phyloP scores from a whole-genome alignment of 2,113 vertebrate species.

The Bostrychus sinensis region DNA sequence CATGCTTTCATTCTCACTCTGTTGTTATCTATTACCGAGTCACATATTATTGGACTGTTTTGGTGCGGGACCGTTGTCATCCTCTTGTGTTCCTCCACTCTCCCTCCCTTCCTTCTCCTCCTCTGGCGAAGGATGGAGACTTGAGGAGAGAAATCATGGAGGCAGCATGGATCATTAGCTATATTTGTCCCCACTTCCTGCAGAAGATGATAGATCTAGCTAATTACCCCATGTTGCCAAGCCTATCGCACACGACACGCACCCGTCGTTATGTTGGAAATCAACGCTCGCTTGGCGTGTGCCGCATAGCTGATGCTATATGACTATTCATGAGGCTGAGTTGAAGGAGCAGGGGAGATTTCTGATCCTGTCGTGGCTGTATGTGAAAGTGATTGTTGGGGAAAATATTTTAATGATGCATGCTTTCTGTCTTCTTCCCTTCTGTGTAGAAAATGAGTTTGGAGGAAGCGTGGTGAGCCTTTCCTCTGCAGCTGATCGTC shows the following conservation, averaged over 20 bases:
- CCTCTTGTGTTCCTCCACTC: not conserved
- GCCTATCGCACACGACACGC: conserved; percentile 67
- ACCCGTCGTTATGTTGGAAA: conserved; percentile 63
- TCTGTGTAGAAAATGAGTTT: conserved; percentile 87
- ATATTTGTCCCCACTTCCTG: conserved; percentile 80
- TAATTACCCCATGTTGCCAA: conserved; percentile 78
- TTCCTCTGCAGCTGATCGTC: conserved; percentile 68
- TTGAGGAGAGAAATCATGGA: conserved; percentile 72
- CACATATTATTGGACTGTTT: conserved; percentile 26
- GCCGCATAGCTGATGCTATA: conserved; percentile 66
- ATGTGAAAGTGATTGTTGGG: conserved; percentile 63
- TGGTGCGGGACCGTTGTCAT: conserved; percentile 18
- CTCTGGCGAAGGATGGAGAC: conserved; percentile 60
- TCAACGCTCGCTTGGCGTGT: conserved; percentile 47
- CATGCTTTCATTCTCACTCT: conserved; percentile 13
- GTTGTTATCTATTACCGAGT: conserved; percentile 18
- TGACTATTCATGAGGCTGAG: conserved; percentile 72
- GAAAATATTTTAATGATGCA: conserved; percentile 62
- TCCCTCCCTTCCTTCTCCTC: conserved; percentile 26
- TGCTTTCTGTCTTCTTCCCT: conserved; percentile 52
- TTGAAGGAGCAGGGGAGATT: conserved; percentile 52
- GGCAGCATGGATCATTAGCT: conserved; percentile 80
- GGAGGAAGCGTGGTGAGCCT: conserved; percentile 85
- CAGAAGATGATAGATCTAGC: conserved; percentile 79
- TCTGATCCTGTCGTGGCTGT: conserved; percentile 44